Base-by-base conservation (phyloP, 2,888 invertebrate species). In the Eupithecia inturbata region DNA sequence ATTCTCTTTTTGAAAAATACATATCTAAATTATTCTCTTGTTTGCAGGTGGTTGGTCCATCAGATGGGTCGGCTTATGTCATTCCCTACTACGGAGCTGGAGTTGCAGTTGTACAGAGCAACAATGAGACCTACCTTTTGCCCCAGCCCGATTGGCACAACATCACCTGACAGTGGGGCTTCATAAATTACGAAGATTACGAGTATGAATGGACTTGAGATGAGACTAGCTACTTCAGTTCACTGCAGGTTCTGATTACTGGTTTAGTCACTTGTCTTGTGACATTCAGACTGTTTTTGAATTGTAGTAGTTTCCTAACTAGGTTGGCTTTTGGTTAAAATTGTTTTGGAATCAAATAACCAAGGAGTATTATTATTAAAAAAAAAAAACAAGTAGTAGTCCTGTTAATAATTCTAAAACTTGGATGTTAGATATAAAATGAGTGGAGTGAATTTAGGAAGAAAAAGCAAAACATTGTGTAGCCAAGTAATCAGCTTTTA, bases 31-130 rank as follows among this genome's bases (percentile, higher is more conserved):
- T 49, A 22, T 66, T 66, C 26, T 16, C 22, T 63, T 57, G 33
- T 14, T 84, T 85, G 2, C 91, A 96, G 93, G 97, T 98, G 70
- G 97, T 99, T 5, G 97, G 97, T 0, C 99, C 99, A 67, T 97
- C 99, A 0, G 99, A 99, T 95, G 99, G 99, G 36, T 99, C 99
- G 16, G 96, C 97, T 75, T 99, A 98, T 90, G 96, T 99, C 4
- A 98, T 99, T 86, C 98, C 98, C 70, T 98, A 98, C 90, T 99
- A 97, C 88, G 99, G 99, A 77, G 98, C 99, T 0, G 97, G 97
- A 33, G 96, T 99, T 36, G 95, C 96, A 71, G 97, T 98, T 75
- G 94, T 98, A 71, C 95, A 95, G 71, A 97, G 97, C 91, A 96
- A 98, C 91, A 98, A 98, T 91, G 96, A 96, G 85, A 98, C 98